phyloP scores from a whole-genome alignment of 2,888 invertebrate species.

The Plemyria rubiginata region DNA sequence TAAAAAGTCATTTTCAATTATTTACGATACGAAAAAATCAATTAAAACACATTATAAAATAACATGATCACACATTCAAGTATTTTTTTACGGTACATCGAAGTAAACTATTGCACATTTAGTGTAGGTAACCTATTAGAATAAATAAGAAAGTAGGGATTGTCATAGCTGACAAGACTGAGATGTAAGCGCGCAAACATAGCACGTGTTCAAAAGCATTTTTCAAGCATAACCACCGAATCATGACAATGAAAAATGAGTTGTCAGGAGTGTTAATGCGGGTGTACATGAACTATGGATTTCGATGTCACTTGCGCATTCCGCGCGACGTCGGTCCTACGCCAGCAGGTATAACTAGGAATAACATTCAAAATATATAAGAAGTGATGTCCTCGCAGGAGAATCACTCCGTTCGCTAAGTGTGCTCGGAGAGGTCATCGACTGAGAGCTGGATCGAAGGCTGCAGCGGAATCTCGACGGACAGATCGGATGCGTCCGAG shows the following conservation, averaged over 20 bases:
- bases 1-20: conserved; percentile 7
- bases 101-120: conserved; percentile 65
- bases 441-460: conserved; percentile 70
- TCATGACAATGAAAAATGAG: not conserved
- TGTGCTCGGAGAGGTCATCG: conserved; percentile 62
- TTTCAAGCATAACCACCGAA: not conserved
- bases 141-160: conserved; percentile 33
- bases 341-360: not conserved
- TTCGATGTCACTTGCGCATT: not conserved
- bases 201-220: not conserved
- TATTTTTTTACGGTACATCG: conserved; percentile 28
- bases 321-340: not conserved
- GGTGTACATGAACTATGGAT: not conserved
- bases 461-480: conserved; percentile 74
- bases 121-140: conserved; percentile 17
- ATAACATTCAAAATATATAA: not conserved
- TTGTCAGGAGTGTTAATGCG: not conserved
- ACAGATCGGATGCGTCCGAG: conserved; percentile 68
- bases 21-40: conserved; percentile 22
- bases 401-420: conserved; percentile 48
- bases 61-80: conserved; percentile 30
- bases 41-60: conserved; percentile 22
- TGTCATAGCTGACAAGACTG: not conserved
- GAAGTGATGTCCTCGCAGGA: conserved; percentile 8
- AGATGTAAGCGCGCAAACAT: conserved; percentile 3